These are phyloP conservation scores for Drosophila prosaltans DNA, from an alignment of 1,140 invertebrate genomes.

Conservation along the genomic window DNA sequence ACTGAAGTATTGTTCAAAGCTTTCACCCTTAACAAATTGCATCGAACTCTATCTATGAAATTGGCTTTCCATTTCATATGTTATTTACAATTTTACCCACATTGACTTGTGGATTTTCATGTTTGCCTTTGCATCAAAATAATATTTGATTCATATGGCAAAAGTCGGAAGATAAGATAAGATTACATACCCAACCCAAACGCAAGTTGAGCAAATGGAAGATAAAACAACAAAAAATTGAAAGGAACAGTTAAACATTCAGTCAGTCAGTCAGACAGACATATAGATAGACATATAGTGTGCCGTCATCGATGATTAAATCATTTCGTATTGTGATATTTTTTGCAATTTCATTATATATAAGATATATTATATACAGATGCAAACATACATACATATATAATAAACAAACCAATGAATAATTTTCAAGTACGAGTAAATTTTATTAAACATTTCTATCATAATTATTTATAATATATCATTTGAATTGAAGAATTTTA, in stretches of 20 bases:
- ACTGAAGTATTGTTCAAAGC: no score
- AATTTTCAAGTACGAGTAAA: background rate
- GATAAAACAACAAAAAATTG: slow-evolving; percentile 38
- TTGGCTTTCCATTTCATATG: no score
- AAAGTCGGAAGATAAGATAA: slow-evolving; percentile 57
- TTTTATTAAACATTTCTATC: background rate
- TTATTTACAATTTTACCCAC: slow-evolving; percentile 10
- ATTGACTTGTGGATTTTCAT: slow-evolving; percentile 13
- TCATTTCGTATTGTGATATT: slow-evolving; percentile 39
- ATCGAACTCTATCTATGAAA: no score
- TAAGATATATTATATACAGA: background rate
- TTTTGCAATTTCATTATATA: slow-evolving; percentile 9
- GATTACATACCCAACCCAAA: slow-evolving; percentile 35
- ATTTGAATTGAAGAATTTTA: slow-evolving; percentile 7
- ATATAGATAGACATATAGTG: slow-evolving; percentile 43
- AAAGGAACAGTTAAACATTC: slow-evolving; percentile 39
- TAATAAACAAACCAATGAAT: background rate
- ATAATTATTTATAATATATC: slow-evolving; percentile 60
- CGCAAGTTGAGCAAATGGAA: slow-evolving; percentile 19
- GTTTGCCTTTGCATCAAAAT: slow-evolving; percentile 37
- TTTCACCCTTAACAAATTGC: no score
- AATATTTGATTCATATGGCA: slow-evolving; percentile 54
- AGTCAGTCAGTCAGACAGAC: slow-evolving; percentile 6
- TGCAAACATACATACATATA: background rate
- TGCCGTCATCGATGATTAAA: slow-evolving; percentile 73